These are phyloP conservation scores for Cremastinae sp. DNA, from an alignment of 2,888 invertebrate species.

Conservation along the genomic window DNA sequence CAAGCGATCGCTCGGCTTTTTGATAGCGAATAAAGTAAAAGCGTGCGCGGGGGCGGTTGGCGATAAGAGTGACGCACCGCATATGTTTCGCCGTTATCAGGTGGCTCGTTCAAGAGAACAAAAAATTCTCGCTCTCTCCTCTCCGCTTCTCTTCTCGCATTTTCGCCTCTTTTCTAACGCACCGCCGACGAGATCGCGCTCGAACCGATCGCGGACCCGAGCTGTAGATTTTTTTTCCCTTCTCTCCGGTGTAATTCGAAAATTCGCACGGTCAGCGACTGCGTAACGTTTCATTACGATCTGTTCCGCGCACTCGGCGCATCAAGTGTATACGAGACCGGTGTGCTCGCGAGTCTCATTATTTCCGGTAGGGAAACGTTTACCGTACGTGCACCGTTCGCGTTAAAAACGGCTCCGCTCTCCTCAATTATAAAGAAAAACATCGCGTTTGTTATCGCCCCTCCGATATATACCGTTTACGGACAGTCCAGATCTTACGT, in stretches of 20 bases:
- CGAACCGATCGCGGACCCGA: too few species aligned
- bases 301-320: slow-evolving; percentile 42
- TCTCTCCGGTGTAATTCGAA: slow-evolving; percentile 14
- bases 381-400: slow-evolving; percentile 39
- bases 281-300: slow-evolving; percentile 51
- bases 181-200: too few species aligned
- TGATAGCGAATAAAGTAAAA: slow-evolving; percentile 1
- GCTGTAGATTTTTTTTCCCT: neutral
- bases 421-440: slow-evolving; percentile 28
- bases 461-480: slow-evolving; percentile 12
- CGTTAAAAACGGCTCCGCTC: slow-evolving; percentile 23
- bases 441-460: slow-evolving; percentile 19
- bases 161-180: neutral
- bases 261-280: slow-evolving; percentile 45
- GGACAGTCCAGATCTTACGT: neutral
- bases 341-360: slow-evolving; percentile 51
- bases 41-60: slow-evolving; percentile 13
- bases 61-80: slow-evolving; percentile 51
- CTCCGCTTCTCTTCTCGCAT: neutral
- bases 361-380: slow-evolving; percentile 56
- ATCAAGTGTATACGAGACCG: slow-evolving; percentile 8
- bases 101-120: slow-evolving; percentile 31
- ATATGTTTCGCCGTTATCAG: slow-evolving; percentile 42
- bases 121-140: slow-evolving; percentile 29
- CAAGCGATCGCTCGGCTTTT: slow-evolving; percentile 13